These are phyloP conservation scores for Cephus runcator DNA, from an alignment of 2,888 invertebrate species.

Conservation along the genomic window DNA sequence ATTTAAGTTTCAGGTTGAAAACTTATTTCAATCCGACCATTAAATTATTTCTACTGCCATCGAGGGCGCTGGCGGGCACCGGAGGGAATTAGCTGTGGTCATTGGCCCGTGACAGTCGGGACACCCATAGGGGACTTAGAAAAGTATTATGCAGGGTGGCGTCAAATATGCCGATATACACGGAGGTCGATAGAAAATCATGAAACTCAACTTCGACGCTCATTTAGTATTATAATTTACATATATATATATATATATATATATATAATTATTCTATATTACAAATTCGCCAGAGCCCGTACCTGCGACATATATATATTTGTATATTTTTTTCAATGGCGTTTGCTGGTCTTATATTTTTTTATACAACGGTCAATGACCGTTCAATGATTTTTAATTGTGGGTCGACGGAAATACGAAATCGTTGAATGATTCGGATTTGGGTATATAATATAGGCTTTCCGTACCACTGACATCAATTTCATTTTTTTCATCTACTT, in stretches of 20 bases:
- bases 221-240: not conserved
- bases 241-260: not conserved
- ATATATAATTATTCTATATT: not conserved
- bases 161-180: not conserved
- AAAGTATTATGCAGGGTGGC: not conserved
- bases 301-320: too few species aligned
- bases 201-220: not conserved
- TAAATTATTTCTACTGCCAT: not conserved
- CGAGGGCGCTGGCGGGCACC: not conserved
- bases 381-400: not conserved
- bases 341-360: too few species aligned
- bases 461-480: not conserved
- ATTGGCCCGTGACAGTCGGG: not conserved
- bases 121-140: not conserved
- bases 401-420: not conserved
- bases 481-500: not conserved
- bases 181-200: not conserved
- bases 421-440: not conserved
- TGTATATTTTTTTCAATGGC: too few species aligned
- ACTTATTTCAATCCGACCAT: not conserved
- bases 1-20: not conserved
- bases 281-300: too few species aligned
- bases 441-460: not conserved
- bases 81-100: not conserved
- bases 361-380: not conserved